These are phyloP conservation scores for Bergia puertoricense DNA, from an alignment of 92 coral and sea anemone genomes.

Conservation along the genomic window DNA sequence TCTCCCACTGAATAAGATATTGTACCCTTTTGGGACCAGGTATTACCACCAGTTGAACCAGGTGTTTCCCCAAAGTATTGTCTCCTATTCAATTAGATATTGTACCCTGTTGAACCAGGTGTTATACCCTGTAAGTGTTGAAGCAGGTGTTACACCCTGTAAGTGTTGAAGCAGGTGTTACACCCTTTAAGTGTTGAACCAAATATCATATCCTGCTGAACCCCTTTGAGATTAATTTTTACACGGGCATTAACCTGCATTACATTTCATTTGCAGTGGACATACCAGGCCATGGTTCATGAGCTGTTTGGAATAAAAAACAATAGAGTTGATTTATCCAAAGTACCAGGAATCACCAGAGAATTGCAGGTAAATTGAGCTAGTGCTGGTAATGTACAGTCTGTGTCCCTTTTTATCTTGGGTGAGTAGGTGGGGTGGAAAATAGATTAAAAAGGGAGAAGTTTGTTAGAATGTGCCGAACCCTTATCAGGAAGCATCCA, in stretches of 20 bases:
- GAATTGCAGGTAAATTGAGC: slow-evolving; percentile 80
- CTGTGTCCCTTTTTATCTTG: not conserved
- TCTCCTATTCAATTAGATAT: not conserved
- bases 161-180: not conserved
- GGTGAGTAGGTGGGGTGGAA: too few species aligned
- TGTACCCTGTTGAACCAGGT: not conserved
- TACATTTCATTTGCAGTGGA: slow-evolving; percentile 69
- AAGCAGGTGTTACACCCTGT: too few species aligned
- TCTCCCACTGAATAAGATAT: not conserved
- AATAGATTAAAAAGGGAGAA: too few species aligned
- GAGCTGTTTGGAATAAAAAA: slow-evolving; percentile 88
- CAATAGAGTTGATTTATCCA: slow-evolving; percentile 95
- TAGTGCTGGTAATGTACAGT: not conserved
- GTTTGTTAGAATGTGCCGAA: too few species aligned
- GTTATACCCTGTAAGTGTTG: not conserved
- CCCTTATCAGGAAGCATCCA: too few species aligned
- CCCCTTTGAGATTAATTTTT: not conserved
- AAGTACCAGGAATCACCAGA: slow-evolving; percentile 84
- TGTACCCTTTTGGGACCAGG: not conserved
- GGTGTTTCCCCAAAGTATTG: not conserved
- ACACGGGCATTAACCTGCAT: not conserved
- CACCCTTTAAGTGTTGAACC: not conserved
- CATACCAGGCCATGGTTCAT: slow-evolving; percentile 98
- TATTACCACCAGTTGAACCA: not conserved
- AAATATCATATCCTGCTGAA: too few species aligned